A percentile compares a stretch with the other conserved stretches of the same genome.
phyloP scores from a whole-genome alignment of 2,113 vertebrate species.

The Corythornis madagascariensis region DNA sequence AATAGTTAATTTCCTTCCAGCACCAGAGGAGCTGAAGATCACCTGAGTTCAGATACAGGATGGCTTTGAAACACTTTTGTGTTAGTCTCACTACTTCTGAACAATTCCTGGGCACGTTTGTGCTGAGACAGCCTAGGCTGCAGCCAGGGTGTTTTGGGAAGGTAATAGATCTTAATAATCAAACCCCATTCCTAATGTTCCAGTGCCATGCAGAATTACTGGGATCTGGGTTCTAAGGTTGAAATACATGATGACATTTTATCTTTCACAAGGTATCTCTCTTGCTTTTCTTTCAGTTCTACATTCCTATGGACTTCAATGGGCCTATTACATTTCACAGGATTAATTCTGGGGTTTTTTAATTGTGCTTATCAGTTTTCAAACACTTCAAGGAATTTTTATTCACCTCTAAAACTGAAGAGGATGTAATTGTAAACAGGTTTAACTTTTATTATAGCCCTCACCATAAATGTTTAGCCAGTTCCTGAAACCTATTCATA shows the following conservation, averaged over 20 bases:
- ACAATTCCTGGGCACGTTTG: neutral
- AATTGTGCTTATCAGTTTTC: neutral
- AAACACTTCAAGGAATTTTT: neutral
- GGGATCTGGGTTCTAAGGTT: neutral
- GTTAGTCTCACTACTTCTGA: neutral
- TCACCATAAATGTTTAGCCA: neutral
- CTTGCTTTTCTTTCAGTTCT: neutral
- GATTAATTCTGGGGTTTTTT: neutral
- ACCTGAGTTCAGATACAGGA: neutral
- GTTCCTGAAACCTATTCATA: neutral
- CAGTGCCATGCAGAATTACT: neutral
- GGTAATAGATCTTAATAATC: neutral
- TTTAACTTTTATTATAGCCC: neutral
- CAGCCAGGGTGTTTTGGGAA: accelerated
- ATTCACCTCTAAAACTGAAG: neutral
- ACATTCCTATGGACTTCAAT: neutral
- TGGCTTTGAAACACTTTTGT: neutral
- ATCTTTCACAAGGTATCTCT: neutral
- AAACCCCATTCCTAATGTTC: neutral
- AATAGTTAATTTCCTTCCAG: neutral
- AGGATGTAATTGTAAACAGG: neutral
- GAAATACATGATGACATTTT: neutral
- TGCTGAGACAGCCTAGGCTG: neutral
- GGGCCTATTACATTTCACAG: neutral
- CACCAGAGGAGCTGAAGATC: neutral